phyloP scores from a whole-genome alignment of 2,113 vertebrate genomes.

The Dinomys branickii region DNA sequence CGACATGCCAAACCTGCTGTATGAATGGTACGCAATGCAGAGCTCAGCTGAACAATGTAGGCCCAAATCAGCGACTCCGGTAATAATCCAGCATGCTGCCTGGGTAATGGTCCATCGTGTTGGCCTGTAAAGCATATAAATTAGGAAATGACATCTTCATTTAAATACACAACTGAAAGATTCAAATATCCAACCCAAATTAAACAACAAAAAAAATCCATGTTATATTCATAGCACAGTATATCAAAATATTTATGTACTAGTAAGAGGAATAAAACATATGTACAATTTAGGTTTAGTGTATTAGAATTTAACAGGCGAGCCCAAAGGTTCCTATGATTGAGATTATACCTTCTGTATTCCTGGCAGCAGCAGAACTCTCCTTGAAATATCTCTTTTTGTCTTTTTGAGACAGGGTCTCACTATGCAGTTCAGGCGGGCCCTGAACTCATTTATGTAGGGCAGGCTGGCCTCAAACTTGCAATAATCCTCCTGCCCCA shows the following conservation, averaged over 20 bases:
- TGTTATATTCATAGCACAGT: background rate
- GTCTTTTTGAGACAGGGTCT: no score
- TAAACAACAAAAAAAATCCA: background rate
- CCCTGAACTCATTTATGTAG: no score
- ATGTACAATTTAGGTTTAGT: background rate
- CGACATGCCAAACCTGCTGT: constrained; percentile 97
- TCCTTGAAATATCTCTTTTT: background rate
- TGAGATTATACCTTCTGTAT: background rate
- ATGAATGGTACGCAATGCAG: constrained; percentile 96
- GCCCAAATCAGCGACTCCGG: constrained; percentile 99
- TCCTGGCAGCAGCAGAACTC: background rate
- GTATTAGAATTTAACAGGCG: background rate
- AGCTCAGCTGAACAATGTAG: constrained; percentile 98
- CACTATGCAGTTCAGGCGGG: no score
- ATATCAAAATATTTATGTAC: background rate
- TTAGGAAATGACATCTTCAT: background rate
- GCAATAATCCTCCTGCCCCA: no score
- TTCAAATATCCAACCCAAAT: constrained; percentile 22
- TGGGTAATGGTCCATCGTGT: constrained; percentile 95
- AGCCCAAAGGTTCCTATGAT: background rate
- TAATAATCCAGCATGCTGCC: constrained; percentile 96
- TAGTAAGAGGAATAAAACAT: background rate
- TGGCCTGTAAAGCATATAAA: constrained; percentile 88
- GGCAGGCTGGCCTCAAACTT: no score
- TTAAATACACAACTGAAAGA: background rate